Base-by-base conservation (phyloP, 2,888 invertebrate species). In the Volucella inflata region DNA sequence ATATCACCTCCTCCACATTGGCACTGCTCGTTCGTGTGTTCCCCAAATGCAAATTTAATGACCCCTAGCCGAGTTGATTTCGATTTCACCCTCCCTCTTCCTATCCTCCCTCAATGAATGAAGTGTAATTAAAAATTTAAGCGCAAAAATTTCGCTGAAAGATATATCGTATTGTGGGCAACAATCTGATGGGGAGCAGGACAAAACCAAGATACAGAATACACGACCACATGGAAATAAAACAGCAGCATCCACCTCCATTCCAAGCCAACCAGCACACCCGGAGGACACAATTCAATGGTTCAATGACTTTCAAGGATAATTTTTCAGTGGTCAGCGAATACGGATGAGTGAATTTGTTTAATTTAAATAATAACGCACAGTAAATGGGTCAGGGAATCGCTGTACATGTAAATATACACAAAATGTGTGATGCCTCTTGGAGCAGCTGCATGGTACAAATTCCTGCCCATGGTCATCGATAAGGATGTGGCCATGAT, bases 41-140 rank as follows among this genome's bases (percentile, higher is more conserved):
- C 30, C 44, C 42, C 36, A 51, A 71, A 50, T 81, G 76, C 55
- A 77, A 85, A 85, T 85, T 81, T 85, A 85, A 85, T 85, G 85
- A 81, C 48, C 50, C 42, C 55, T 17, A 50, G 46, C 57, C 57
- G 40, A 57, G 83, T 78, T 78, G 68, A 70, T 83, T 83, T 68
- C 83, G 68, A 55, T 30, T 6, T 30, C 6, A 3, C 2, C 6
- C 30, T 30, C 30, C 2, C 6, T 30, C 30, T 3, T 6, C 0
- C 30, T 30, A 0, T 30, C 30, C 30, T 30, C 30, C 6, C 30
- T 6, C 6, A 6, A 6, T 62, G 72, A 57, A 71, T 72, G 72
- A 72, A 59, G 67, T 85, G 77, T 85, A 85, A 85, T 85, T 85
- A 81, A 85, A 84, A 75, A 81, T 85, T 68, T 77, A 85, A 72